A percentile compares a stretch with the other conserved stretches of the same genome.
phyloP scores from a whole-genome alignment of 2,888 invertebrate genomes.

The Philopedon plagiatum region DNA sequence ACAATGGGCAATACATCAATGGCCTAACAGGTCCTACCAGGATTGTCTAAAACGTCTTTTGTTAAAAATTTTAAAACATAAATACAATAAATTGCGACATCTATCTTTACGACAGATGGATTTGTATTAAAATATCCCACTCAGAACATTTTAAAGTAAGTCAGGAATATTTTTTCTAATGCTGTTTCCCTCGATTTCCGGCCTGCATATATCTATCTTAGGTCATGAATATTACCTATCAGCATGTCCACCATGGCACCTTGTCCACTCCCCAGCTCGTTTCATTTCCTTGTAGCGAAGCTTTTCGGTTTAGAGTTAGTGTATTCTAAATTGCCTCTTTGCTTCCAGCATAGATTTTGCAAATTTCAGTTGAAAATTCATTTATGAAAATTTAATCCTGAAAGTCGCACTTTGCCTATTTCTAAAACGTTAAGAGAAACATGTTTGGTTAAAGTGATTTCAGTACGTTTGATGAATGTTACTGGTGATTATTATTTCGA shows the following conservation, averaged over 20 bases:
- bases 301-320: slow-evolving; percentile 48
- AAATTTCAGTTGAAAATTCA: slow-evolving; percentile 33
- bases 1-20: too few species aligned
- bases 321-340: slow-evolving; percentile 49
- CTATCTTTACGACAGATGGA: too few species aligned
- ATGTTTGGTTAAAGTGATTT: neutral
- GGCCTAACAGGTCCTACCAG: too few species aligned
- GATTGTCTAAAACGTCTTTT: too few species aligned
- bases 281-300: slow-evolving; percentile 46
- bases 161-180: too few species aligned
- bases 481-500: too few species aligned
- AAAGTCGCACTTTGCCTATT: neutral
- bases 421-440: neutral
- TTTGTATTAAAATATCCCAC: too few species aligned
- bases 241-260: slow-evolving; percentile 48
- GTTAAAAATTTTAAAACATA: too few species aligned
- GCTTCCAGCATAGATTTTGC: slow-evolving; percentile 44
- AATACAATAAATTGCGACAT: too few species aligned
- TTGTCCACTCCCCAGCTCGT: slow-evolving; percentile 47
- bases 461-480: too few species aligned
- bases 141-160: too few species aligned
- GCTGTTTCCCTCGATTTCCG: neutral
- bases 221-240: slow-evolving; percentile 49
- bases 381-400: slow-evolving; percentile 17
- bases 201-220: slow-evolving; percentile 3